phyloP scores from a whole-genome alignment of 2,113 vertebrate species.

The Pelobates fuscus region DNA sequence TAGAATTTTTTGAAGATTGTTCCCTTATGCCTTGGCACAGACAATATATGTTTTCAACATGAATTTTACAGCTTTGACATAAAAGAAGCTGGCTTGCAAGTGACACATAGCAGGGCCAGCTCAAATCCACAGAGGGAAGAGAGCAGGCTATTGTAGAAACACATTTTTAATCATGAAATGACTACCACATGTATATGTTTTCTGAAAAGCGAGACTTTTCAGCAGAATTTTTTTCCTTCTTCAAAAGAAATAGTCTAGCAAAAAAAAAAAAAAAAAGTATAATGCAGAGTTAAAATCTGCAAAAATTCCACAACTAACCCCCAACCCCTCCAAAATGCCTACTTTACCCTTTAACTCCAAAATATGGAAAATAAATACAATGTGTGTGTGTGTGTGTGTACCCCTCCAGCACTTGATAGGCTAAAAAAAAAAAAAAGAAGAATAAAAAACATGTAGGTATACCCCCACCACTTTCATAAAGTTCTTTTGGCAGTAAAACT shows the following conservation, averaged over 20 bases:
- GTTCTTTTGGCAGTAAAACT: slow-evolving; percentile 6
- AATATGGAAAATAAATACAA: not conserved
- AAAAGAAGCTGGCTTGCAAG: slow-evolving; percentile 50
- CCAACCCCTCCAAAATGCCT: not conserved
- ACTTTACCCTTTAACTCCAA: no score
- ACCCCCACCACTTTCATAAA: slow-evolving; percentile 1
- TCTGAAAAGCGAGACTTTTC: slow-evolving; percentile 19
- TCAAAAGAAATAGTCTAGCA: slow-evolving; percentile 20
- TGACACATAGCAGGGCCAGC: slow-evolving; percentile 49
- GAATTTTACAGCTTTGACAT: slow-evolving; percentile 50
- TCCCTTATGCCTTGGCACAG: slow-evolving; percentile 50
- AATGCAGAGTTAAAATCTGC: not conserved
- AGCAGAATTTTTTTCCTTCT: not conserved
- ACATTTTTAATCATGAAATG: slow-evolving; percentile 49
- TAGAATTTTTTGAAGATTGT: slow-evolving; percentile 46
- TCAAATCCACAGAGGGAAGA: slow-evolving; percentile 41
- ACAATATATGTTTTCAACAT: slow-evolving; percentile 45
- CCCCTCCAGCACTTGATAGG: not conserved
- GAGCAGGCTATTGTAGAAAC: slow-evolving; percentile 46
- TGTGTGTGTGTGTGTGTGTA: not conserved
- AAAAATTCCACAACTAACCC: not conserved
- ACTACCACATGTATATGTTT: slow-evolving; percentile 47
- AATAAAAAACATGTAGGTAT: no score
- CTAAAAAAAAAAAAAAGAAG: not conserved
- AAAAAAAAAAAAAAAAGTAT: not conserved